Conservation (phyloP, 2,113 vertebrate genomes). For the Rutilus rutilus region DNA sequence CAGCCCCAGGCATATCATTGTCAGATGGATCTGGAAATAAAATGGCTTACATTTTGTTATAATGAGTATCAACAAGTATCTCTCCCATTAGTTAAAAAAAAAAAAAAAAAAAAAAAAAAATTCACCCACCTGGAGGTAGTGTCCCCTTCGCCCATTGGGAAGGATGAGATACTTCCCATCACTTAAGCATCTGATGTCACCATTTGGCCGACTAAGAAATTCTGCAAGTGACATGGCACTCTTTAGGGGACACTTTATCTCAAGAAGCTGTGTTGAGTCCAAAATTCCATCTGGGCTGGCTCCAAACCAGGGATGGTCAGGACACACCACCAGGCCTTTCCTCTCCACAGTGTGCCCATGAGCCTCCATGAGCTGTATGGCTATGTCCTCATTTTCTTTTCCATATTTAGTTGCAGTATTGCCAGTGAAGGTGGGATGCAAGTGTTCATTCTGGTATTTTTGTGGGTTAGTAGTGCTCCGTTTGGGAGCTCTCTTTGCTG, state of each 20-base stretch:
- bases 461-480: slow-evolving; percentile 15
- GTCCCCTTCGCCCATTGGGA: neutral
- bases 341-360: neutral
- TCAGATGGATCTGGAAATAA: too few relatives aligned
- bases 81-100: too few relatives aligned
- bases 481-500: slow-evolving; percentile 23
- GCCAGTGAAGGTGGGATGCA: too few relatives aligned
- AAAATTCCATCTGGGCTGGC: neutral
- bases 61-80: too few relatives aligned
- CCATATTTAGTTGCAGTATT: too few relatives aligned
- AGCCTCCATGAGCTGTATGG: neutral
- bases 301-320: neutral
- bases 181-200: neutral
- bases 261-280: neutral
- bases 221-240: neutral
- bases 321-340: neutral
- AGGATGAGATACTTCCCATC: neutral
- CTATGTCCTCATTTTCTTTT: neutral
- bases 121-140: neutral
- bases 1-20: too few relatives aligned
- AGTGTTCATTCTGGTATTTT: too few relatives aligned
- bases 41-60: too few relatives aligned
- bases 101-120: neutral
- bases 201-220: neutral
- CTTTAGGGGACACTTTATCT: neutral